Conservation (phyloP, 2,888 invertebrate species). For the Nomada fabriciana region DNA sequence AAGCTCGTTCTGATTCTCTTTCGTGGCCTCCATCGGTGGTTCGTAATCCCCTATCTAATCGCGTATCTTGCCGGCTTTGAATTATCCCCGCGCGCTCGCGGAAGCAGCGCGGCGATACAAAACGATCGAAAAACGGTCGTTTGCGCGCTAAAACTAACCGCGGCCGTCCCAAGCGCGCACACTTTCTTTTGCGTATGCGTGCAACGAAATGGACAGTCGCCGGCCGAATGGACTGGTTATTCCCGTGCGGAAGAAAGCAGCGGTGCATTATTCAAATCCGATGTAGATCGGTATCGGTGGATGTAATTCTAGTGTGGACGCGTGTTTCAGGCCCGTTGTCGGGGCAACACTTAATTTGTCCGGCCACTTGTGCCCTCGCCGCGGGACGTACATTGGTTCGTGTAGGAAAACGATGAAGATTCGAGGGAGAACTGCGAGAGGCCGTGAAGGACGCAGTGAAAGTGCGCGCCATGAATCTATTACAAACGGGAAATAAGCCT, state of each 20-base stretch:
- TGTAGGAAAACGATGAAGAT: conserved; percentile 19
- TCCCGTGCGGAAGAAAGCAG: conserved; percentile 55
- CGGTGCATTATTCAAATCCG: conserved; percentile 75
- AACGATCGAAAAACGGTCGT: conserved; percentile 35
- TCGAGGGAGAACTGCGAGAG: conserved; percentile 36
- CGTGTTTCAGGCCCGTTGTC: conserved; percentile 73
- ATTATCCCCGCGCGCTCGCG: conserved; percentile 49
- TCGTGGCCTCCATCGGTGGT: conserved; percentile 47
- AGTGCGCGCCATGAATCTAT: conserved; percentile 40
- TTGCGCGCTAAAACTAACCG: background rate
- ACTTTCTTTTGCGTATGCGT: conserved; percentile 7
- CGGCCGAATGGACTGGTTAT: conserved; percentile 42
- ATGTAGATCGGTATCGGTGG: conserved; percentile 75
- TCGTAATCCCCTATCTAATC: conserved; percentile 51
- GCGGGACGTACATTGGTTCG: conserved; percentile 50
- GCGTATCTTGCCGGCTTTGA: conserved; percentile 47
- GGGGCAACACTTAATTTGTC: conserved; percentile 76
- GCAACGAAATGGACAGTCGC: conserved; percentile 5
- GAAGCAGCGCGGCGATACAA: conserved; percentile 32
- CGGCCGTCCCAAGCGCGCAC: background rate
- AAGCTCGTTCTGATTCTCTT: conserved; percentile 43
- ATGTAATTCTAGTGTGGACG: conserved; percentile 75
- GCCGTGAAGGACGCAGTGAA: conserved; percentile 32
- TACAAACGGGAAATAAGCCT: conserved; percentile 40
- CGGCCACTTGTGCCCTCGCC: conserved; percentile 48